A percentile compares a stretch with the other conserved stretches of the same genome.
Conservation (phyloP, 2,113 vertebrate genomes). For the Cochlearius cochlearius region DNA sequence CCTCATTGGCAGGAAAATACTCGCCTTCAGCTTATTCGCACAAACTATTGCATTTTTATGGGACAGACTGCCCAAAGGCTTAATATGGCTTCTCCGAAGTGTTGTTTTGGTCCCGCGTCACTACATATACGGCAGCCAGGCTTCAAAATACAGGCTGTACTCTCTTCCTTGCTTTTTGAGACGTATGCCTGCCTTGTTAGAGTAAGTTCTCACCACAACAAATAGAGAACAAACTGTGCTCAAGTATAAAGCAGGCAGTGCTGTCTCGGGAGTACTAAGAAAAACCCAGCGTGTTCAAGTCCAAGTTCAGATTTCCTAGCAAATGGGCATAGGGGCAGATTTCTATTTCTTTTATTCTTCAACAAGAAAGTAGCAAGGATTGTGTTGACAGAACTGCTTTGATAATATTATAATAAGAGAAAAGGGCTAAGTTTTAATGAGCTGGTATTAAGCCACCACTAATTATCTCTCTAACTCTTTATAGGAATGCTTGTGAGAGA, state of each 20-base stretch:
- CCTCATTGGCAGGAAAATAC: constrained; percentile 5
- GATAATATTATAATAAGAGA: background rate
- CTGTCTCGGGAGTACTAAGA: background rate
- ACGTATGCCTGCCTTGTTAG: background rate
- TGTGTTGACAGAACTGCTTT: constrained; percentile 16
- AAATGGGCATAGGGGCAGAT: background rate
- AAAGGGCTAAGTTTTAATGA: constrained; percentile 29
- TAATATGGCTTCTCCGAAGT: background rate
- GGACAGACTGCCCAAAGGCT: background rate
- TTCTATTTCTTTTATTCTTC: background rate
- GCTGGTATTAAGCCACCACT: constrained; percentile 1
- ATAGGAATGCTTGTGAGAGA: background rate
- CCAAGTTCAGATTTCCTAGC: background rate
- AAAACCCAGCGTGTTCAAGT: background rate
- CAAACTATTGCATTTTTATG: background rate
- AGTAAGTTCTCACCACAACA: background rate
- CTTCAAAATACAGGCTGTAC: background rate
- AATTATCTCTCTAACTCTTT: constrained; percentile 12
- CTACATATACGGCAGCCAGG: background rate
- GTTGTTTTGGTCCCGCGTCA: background rate
- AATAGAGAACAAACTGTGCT: background rate
- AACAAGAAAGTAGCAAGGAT: background rate
- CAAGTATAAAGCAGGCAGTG: background rate
- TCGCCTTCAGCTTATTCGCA: background rate
- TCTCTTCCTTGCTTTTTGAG: background rate